phyloP scores from a whole-genome alignment of 2,113 vertebrate species.

The Sturnira hondurensis region DNA sequence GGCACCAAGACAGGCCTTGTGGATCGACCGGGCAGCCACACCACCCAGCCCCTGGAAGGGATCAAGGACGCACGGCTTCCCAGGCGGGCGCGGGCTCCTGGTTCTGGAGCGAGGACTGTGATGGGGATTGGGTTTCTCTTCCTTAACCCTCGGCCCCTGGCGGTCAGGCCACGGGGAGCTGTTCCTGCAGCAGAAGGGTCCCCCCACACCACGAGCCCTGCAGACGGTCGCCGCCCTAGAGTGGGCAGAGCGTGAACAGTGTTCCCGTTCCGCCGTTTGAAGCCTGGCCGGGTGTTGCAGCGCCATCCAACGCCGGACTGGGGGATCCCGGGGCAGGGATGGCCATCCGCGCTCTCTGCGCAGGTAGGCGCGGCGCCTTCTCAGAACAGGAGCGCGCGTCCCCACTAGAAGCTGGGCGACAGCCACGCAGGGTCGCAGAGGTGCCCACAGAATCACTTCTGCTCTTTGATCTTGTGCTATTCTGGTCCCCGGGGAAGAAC shows the following conservation, averaged over 20 bases:
- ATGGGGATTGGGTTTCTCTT: neutral
- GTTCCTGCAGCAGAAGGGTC: neutral
- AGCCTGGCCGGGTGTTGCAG: neutral
- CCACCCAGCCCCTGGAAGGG: neutral
- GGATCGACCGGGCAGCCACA: neutral
- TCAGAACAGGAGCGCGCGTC: neutral
- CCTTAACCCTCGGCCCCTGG: neutral
- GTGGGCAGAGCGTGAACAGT: neutral
- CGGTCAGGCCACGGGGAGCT: neutral
- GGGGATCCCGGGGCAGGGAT: neutral
- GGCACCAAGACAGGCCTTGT: neutral
- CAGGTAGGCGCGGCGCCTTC: neutral
- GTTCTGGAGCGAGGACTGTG: neutral
- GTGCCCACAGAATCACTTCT: neutral
- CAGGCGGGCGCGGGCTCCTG: neutral
- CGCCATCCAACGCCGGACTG: neutral
- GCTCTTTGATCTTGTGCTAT: constrained; percentile 8
- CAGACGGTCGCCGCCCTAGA: neutral
- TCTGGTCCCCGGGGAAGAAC: neutral
- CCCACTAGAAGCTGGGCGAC: neutral
- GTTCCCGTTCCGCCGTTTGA: neutral
- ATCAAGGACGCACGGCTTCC: neutral
- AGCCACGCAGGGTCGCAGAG: neutral
- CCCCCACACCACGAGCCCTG: neutral
- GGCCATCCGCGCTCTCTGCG: neutral